Percentiles rank a stretch among this genome's conserved stretches.
Conservation (phyloP, 2,888 invertebrate species). For the Mimachlamys varia region DNA sequence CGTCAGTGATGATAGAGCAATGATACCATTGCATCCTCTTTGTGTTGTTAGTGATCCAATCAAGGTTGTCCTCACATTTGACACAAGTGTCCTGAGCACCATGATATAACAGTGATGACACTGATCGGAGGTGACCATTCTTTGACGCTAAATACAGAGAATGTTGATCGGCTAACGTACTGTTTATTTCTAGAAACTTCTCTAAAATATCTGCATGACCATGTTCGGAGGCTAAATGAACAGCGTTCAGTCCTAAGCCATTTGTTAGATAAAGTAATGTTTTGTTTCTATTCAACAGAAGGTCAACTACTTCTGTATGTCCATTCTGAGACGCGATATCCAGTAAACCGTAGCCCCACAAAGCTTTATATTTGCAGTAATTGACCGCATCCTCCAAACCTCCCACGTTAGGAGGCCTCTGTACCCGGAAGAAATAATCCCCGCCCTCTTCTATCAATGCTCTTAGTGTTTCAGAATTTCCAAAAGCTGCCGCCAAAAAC, state of each 20-base stretch:
- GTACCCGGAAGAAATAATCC: neutral
- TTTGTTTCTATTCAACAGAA: neutral
- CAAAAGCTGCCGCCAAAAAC: neutral
- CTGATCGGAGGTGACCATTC: neutral
- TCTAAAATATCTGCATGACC: neutral
- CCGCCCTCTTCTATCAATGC: neutral
- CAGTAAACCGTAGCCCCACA: neutral
- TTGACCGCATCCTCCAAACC: neutral
- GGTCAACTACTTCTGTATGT: neutral
- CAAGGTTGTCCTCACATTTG: neutral
- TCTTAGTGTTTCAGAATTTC: neutral
- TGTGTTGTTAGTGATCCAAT: neutral
- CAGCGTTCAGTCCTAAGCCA: neutral
- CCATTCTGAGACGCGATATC: constrained; percentile 5
- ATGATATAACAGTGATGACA: neutral
- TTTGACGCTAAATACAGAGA: neutral
- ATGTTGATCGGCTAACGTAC: neutral
- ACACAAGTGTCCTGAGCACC: neutral
- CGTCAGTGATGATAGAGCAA: neutral
- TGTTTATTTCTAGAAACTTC: neutral
- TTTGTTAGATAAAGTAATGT: neutral
- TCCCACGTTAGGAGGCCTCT: neutral
- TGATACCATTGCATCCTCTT: neutral
- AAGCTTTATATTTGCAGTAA: neutral
- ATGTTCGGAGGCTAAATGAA: neutral